Evolutionary conservation across 64 coral and sea anemone genomes (phyloP), one percentile per base, ranked within the genome.

Genomic region (Hydrozoanthus tunicans): DNA sequence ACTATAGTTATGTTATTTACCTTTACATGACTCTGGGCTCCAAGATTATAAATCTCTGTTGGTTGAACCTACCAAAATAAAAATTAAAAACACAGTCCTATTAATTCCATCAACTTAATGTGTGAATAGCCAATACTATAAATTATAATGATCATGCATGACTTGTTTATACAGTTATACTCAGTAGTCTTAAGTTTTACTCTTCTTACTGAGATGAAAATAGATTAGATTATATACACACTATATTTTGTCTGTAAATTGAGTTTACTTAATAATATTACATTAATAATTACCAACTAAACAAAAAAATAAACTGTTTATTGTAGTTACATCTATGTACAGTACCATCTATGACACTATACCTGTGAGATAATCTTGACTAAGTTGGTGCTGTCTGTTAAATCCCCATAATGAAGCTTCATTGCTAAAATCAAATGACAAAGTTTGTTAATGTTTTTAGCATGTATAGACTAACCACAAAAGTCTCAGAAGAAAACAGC

Each of bases 321-420:
- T 2, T 6, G 5, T 54, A 15, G 1, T 17, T 15, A 4, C 20
- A 71, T 4, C 6, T 68, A 5, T 2, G 4, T 6, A 4, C 79
- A 15, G 9, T 17, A 66, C 10, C 20, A 71, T 4, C 6, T 68
- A 5, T 2, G 8, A 24, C 20, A 71, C 8, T 90, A 32, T 26
- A 98, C 96, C 93, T 95, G 65, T 52, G 81, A 93, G 6, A 98
- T 93, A 86, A 98, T 98, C 90, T 95, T 98, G 62, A 98, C 94
- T 26, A 98, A 82, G 71, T 98, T 98, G 54, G 96, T 98, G 12
- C 96, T 98, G 94, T 98, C 96, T 84, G 96, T 98, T 7, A 98
- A 80, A 71, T 98, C 96, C 6, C 96, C 96, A 94, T 98, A 98
- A 54, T 98, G 96, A 65, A 94, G 91, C 65, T 93, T 95, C 94